Conservation (phyloP, 2,113 vertebrate species). For the Mugil cephalus region DNA sequence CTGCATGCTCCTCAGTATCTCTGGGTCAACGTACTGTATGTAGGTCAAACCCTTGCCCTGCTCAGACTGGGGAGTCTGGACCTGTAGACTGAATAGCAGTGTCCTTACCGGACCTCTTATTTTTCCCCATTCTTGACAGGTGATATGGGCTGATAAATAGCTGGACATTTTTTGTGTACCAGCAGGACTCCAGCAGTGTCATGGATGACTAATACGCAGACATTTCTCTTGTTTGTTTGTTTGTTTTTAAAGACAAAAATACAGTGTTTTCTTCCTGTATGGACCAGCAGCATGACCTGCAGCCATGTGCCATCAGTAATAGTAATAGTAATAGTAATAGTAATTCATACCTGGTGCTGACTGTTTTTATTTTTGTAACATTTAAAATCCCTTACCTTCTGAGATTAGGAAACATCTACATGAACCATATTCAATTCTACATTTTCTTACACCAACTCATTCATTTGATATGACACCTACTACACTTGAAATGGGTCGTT, state of each 20-base stretch:
- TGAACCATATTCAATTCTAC: not conserved
- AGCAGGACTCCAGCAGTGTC: constrained; percentile 6
- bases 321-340: not conserved
- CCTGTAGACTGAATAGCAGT: not conserved
- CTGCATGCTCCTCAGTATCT: constrained; percentile 3
- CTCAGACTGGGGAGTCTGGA: constrained; percentile 16
- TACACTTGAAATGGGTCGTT: too few relatives aligned
- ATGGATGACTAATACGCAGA: constrained; percentile 8
- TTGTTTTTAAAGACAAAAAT: constrained; percentile 23
- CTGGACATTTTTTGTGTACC: not conserved
- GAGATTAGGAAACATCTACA: constrained; percentile 9
- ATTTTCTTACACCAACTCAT: not conserved
- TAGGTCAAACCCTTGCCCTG: constrained; percentile 20
- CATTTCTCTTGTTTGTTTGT: constrained; percentile 36
- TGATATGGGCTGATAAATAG: not conserved
- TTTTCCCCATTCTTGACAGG: not conserved
- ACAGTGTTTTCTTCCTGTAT: constrained; percentile 38
- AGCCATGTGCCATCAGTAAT: too few relatives aligned
- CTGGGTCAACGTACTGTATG: not conserved
- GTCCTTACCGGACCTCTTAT: not conserved
- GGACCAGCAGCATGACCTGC: not conserved
- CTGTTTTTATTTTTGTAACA: constrained; percentile 28
- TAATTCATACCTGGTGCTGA: constrained; percentile 11
- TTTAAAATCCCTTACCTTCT: constrained; percentile 33
- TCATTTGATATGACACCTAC: not conserved